A percentile compares a stretch with the other conserved stretches of the same genome.
Conservation (phyloP, 2,113 vertebrate genomes). For the Perca fluviatilis region DNA sequence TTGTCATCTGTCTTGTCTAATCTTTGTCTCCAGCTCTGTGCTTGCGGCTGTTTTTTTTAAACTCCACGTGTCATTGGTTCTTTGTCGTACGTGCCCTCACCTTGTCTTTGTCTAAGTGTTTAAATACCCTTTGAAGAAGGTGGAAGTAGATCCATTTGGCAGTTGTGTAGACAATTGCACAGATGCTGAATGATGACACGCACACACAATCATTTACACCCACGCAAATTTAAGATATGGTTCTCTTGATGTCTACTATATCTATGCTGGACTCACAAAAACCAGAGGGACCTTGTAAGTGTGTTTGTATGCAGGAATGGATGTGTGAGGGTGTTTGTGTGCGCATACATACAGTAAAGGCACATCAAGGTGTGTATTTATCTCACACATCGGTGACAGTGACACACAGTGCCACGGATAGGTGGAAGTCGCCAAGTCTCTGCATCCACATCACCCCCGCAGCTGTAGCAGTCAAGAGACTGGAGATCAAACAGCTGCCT, state of each 20-base stretch:
- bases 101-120: conserved; percentile 68
- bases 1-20: conserved; percentile 64
- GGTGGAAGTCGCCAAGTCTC: conserved; percentile 48
- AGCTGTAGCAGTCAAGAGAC: conserved; percentile 58
- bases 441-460: conserved; percentile 46
- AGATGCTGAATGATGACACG: conserved; percentile 30
- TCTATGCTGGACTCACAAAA: conserved; percentile 39
- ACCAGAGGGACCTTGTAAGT: conserved; percentile 43
- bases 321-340: conserved; percentile 6
- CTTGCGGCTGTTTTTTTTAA: conserved; percentile 40
- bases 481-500: conserved; percentile 76
- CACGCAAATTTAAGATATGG: conserved; percentile 7
- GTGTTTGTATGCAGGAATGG: conserved; percentile 43
- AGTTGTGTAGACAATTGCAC: conserved; percentile 52
- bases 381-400: conserved; percentile 34
- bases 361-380: conserved; percentile 11
- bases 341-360: conserved; percentile 13
- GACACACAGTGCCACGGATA: conserved; percentile 42
- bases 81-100: conserved; percentile 56
- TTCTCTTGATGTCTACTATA: conserved; percentile 34
- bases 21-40: conserved; percentile 50
- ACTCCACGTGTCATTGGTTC: conserved; percentile 47
- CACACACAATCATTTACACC: conserved; percentile 16
- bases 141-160: conserved; percentile 44
- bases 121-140: conserved; percentile 50